Evolutionary conservation across 2,888 invertebrate species (phyloP).

Genomic region (Harmothoe impar): DNA sequence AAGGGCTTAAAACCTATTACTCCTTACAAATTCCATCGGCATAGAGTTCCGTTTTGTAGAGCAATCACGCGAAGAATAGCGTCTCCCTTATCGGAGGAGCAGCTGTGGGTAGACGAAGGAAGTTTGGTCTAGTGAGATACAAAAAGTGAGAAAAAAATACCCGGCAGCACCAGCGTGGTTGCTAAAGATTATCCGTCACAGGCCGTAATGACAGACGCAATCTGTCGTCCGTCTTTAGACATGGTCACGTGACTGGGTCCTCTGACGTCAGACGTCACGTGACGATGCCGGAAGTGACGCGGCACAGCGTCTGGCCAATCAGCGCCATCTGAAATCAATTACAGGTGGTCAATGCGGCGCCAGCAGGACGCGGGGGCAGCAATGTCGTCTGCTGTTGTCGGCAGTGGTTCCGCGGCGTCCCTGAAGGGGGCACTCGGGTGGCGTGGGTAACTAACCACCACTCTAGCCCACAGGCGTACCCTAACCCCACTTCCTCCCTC

Average conservation of each 20-base stretch:
- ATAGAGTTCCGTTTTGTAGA: not conserved
- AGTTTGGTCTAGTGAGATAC: not conserved
- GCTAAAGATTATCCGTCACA: slow-evolving; percentile 32
- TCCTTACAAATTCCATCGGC: not conserved
- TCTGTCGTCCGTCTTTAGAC: slow-evolving; percentile 11
- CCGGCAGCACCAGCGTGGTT: slow-evolving; percentile 1
- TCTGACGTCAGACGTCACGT: slow-evolving; percentile 31
- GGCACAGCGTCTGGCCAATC: slow-evolving; percentile 8
- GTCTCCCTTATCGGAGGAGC: not conserved
- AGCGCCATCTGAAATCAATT: slow-evolving; percentile 36
- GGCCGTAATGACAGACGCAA: slow-evolving; percentile 1
- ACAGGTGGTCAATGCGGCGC: slow-evolving; percentile 31
- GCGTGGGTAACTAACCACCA: slow-evolving; percentile 24
- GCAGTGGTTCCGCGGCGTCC: not conserved
- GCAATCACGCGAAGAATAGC: slow-evolving; percentile 6
- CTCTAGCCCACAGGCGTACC: slow-evolving; percentile 23
- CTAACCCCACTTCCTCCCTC: not conserved
- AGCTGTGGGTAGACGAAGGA: not conserved
- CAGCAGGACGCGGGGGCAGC: not conserved
- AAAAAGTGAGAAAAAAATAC: not conserved
- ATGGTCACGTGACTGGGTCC: slow-evolving; percentile 19
- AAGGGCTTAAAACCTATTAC: slow-evolving; percentile 12
- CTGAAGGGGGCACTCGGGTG: slow-evolving; percentile 8
- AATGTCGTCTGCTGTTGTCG: slow-evolving; percentile 25
- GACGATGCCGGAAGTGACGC: slow-evolving; percentile 31